Evolutionary conservation across 37 sponge, comb jelly and placozoan genomes (phyloP).

Genomic region (Halichondria panicea): DNA sequence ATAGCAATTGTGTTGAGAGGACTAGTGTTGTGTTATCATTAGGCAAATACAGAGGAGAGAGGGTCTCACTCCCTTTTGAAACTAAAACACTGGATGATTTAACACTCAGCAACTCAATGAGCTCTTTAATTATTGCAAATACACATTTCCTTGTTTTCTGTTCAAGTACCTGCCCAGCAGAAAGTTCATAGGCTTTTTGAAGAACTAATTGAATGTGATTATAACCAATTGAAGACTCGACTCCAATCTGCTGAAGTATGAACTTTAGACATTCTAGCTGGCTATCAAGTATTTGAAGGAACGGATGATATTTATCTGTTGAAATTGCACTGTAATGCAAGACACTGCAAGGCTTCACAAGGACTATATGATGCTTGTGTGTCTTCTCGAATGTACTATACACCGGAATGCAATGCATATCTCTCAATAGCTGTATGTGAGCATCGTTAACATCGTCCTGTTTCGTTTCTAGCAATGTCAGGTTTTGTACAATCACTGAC

Average conservation of each 20-base stretch:
- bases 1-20: constrained; percentile 18
- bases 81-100: background rate
- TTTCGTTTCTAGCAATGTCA: background rate
- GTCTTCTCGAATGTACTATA: background rate
- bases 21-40: background rate
- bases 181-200: constrained; percentile 4
- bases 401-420: constrained; percentile 44
- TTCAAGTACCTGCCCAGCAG: background rate
- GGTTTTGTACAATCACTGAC: constrained; percentile 1
- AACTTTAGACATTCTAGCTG: background rate
- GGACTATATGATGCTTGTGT: constrained; percentile 3
- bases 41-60: constrained; percentile 37
- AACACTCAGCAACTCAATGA: background rate
- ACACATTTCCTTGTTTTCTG: constrained; percentile 26
- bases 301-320: constrained; percentile 23
- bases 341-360: constrained; percentile 48
- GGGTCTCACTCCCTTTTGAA: too few species aligned
- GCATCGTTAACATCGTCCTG: background rate
- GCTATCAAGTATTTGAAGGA: constrained; percentile 17
- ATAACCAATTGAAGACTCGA: background rate
- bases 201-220: constrained; percentile 39
- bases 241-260: constrained; percentile 20
- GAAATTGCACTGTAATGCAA: constrained; percentile 13
- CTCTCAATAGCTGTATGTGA: background rate
- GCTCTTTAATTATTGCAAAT: background rate